Evolutionary conservation across 2,797 vertebrate species (phyloP), one percentile per base, ranked within the genome.

Genomic region (Coracias cyanogaster): DNA sequence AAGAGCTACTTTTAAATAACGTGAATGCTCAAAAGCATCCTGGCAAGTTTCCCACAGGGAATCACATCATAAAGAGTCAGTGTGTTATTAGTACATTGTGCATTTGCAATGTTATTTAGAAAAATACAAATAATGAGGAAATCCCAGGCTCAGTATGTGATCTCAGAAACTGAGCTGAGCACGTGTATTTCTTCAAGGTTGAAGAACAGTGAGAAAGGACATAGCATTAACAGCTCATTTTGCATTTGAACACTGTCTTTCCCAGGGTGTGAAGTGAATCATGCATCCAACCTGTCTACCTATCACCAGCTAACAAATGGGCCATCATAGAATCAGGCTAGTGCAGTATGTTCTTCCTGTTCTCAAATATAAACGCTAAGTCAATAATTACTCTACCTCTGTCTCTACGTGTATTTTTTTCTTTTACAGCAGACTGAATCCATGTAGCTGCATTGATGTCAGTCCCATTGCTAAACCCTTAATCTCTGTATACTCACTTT

Each of bases 351-450:
- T 72, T 78, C 66, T 84, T 74, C 62, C 15, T 89, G 62, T 91
- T 95, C 91, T 87, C 87, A 93, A 91, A 93, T 43, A 91, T 26
- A 82, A 85, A 88, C 65, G 70, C 74, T 87, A 96, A 93, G 58
- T 89, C 90, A 95, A 93, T 93, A 94, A 85, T 95, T 95, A 85
- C 90, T 82, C 66, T 86, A 45, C 20, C 43, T 83, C 46, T 67
- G 29, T 31, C 43, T 83, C 46, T 67, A 29, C 26, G 57, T 71
- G 66, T 65, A 62, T 55, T 86, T 83, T 78, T 80, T 74, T 33
- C 49, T 84, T 86, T 84, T 70, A 74, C 65, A 73, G 72, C 35
- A 77, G n/a, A 52, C 46, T 92, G 81, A 89, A 70, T 95, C 66
- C 73, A 76, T 72, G 81, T 52, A 69, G 26, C 54, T 0, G 45